Conservation (phyloP, 2,888 invertebrate species). For the Caenorhabditis sulstoni region DNA sequence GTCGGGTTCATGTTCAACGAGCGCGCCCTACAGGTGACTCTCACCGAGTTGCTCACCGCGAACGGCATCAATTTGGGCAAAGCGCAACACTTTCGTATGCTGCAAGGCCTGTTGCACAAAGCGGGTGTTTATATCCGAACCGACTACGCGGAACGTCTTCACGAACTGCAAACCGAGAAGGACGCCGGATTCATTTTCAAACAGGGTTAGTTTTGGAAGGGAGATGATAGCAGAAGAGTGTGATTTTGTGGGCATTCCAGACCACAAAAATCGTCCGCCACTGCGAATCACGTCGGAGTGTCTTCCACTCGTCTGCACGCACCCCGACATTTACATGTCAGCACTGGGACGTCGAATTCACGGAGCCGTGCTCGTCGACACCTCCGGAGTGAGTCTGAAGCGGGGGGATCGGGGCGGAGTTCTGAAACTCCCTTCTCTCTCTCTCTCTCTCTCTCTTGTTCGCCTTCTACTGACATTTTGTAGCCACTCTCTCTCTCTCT, state of each 20-base stretch:
- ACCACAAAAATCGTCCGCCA: not conserved
- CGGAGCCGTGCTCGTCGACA: conserved; percentile 30
- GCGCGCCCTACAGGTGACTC: not conserved
- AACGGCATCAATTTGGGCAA: conserved; percentile 28
- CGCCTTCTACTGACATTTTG: conserved; percentile 21
- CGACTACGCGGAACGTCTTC: conserved; percentile 21
- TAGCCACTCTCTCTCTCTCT: not conserved
- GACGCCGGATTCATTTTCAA: too few species aligned
- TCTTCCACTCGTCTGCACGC: conserved; percentile 28
- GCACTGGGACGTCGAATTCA: conserved; percentile 9
- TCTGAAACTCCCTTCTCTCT: not conserved
- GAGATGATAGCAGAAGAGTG: not conserved
- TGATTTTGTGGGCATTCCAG: not conserved
- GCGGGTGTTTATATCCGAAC: conserved; percentile 18
- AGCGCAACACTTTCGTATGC: conserved; percentile 24
- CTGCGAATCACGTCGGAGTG: not conserved
- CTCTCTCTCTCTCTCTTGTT: conserved; percentile 2
- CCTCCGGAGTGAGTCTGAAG: conserved; percentile 11
- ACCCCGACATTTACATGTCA: conserved; percentile 25
- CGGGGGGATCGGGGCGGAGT: too few species aligned
- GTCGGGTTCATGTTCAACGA: conserved; percentile 13
- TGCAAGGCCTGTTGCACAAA: conserved; percentile 31
- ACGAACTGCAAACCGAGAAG: not conserved
- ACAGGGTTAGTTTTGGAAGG: not conserved
- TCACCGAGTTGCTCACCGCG: conserved; percentile 14